These are phyloP conservation scores for Vanessa tameamea DNA, from an alignment of 1,140 invertebrate genomes.

Conservation along the genomic window DNA sequence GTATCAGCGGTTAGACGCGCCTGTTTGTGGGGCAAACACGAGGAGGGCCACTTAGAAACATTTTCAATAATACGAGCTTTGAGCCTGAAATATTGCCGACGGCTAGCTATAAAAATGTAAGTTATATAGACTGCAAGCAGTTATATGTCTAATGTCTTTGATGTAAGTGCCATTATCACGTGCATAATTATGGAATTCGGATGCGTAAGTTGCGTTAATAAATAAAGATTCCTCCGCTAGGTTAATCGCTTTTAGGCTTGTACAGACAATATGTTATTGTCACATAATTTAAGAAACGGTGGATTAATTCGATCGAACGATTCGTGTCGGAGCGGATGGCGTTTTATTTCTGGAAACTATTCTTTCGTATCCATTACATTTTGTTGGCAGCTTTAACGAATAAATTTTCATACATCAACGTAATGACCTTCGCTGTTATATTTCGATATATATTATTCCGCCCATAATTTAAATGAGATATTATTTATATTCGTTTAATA, in stretches of 20 bases:
- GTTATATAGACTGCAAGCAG: slow-evolving; percentile 45
- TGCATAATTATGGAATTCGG: slow-evolving; percentile 4
- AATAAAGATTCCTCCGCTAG: slow-evolving; percentile 61
- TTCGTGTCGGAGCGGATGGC: slow-evolving; percentile 52
- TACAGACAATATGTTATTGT: slow-evolving; percentile 67
- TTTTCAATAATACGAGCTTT: slow-evolving; percentile 58
- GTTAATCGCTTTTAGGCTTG: slow-evolving; percentile 55
- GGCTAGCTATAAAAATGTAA: slow-evolving; percentile 62
- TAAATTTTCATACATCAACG: slow-evolving; percentile 35
- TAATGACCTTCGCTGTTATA: slow-evolving; percentile 41
- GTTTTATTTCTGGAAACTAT: slow-evolving; percentile 47
- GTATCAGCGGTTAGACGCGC: slow-evolving; percentile 55
- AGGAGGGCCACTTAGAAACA: slow-evolving; percentile 52
- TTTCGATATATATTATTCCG: slow-evolving; percentile 17
- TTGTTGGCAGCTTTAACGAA: slow-evolving; percentile 33
- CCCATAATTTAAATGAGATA: slow-evolving; percentile 14
- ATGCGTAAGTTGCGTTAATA: slow-evolving; percentile 44
- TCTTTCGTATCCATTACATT: slow-evolving; percentile 38
- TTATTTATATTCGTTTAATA: background rate
- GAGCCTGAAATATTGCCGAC: slow-evolving; percentile 68
- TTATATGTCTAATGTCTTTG: slow-evolving; percentile 22
- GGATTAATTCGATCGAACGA: slow-evolving; percentile 63
- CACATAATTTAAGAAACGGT: slow-evolving; percentile 65
- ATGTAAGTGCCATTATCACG: slow-evolving; percentile 11
- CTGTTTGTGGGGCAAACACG: slow-evolving; percentile 44